These are phyloP conservation scores for Muntiacus muntjak DNA, from an alignment of 2,113 vertebrate species.

Conservation along the genomic window DNA sequence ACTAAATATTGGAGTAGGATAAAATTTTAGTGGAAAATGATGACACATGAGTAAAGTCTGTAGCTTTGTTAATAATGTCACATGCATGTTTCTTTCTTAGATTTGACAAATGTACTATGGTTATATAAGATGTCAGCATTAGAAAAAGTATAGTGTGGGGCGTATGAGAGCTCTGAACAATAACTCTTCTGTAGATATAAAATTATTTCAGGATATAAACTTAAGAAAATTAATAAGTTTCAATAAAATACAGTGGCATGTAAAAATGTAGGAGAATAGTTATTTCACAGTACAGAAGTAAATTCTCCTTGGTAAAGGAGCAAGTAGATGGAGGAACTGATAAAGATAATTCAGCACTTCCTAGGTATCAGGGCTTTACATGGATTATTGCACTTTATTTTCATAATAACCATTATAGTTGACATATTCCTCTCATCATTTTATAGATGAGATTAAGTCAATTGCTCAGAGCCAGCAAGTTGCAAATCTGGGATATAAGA, in stretches of 20 bases:
- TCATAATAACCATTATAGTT: neutral
- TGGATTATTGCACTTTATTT: constrained; percentile 16
- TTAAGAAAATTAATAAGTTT: neutral
- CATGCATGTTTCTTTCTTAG: neutral
- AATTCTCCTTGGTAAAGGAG: neutral
- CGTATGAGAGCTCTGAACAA: neutral
- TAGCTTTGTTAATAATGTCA: neutral
- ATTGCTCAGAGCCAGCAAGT: neutral
- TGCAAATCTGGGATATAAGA: neutral
- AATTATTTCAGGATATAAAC: neutral
- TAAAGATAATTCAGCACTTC: neutral
- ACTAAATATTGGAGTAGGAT: neutral
- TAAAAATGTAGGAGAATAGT: neutral
- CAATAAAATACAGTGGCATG: neutral
- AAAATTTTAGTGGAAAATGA: neutral
- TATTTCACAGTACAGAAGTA: neutral
- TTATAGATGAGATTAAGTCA: constrained; percentile 1
- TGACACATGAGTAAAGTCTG: neutral
- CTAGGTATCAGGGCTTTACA: neutral
- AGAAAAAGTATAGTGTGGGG: neutral
- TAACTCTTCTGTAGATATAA: neutral
- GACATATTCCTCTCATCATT: neutral
- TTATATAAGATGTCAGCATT: neutral
- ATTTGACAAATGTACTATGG: neutral
- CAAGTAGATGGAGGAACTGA: neutral